Evolutionary conservation across 2,888 invertebrate species (phyloP).

Genomic region (Aethes cnicana): DNA sequence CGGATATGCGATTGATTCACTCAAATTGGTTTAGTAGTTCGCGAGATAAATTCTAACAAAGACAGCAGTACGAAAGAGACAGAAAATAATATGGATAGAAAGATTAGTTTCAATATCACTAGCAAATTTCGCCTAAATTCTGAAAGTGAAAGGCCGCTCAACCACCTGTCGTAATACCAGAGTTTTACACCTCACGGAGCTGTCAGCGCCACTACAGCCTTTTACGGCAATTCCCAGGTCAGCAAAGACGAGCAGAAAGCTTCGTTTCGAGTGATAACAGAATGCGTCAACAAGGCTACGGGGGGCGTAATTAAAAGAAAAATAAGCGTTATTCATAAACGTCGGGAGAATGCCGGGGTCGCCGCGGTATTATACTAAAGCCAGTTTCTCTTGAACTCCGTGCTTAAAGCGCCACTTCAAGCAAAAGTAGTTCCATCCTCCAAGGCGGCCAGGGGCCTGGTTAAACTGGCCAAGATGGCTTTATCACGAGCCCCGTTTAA

Average conservation of each 20-base stretch:
- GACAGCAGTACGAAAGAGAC: too few species aligned
- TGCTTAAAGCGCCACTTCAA: slow-evolving; percentile 36
- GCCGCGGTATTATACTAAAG: slow-evolving; percentile 61
- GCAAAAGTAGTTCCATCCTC: slow-evolving; percentile 30
- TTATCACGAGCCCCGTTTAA: slow-evolving; percentile 74
- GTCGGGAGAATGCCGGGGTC: slow-evolving; percentile 69
- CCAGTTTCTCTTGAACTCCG: slow-evolving; percentile 51
- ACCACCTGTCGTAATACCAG: too few species aligned
- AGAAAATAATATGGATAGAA: too few species aligned
- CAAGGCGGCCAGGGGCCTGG: slow-evolving; percentile 42
- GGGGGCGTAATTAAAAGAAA: slow-evolving; percentile 78
- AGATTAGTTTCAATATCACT: too few species aligned
- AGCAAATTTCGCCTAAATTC: too few species aligned
- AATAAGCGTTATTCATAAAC: slow-evolving; percentile 80
- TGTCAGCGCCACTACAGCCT: background rate
- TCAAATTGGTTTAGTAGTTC: too few species aligned
- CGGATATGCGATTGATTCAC: too few species aligned
- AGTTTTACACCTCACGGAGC: too few species aligned
- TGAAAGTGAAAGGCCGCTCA: too few species aligned
- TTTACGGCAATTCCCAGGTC: slow-evolving; percentile 13
- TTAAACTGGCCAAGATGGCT: slow-evolving; percentile 53
- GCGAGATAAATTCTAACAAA: too few species aligned
- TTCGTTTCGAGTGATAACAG: slow-evolving; percentile 43
- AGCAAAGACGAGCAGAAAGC: slow-evolving; percentile 3
- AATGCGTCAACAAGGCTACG: slow-evolving; percentile 54